phyloP scores from a whole-genome alignment of 2,888 invertebrate species.

The Hydrotaea diabolus region DNA sequence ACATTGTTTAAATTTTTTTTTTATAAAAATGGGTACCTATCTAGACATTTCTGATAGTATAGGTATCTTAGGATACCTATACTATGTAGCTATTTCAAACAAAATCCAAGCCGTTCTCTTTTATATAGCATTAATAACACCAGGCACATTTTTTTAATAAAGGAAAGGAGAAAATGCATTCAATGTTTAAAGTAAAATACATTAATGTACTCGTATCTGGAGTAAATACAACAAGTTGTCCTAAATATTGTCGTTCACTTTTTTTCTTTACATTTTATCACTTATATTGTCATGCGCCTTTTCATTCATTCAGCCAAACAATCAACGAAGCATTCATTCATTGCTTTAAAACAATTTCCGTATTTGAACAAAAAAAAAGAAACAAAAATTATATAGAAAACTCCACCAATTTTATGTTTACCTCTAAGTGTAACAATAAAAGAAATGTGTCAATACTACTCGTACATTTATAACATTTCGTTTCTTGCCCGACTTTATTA shows the following conservation, averaged over 20 bases:
- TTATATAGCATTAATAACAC: no score
- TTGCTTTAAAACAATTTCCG: constrained; percentile 29
- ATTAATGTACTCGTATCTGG: no score
- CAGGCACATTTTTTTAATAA: no score
- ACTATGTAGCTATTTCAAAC: no score
- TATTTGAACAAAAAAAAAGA: constrained; percentile 16
- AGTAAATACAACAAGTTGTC: background rate
- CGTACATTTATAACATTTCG: background rate
- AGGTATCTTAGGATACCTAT: no score
- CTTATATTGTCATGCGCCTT: background rate
- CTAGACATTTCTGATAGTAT: no score
- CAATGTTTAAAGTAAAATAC: no score
- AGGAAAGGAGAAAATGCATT: no score
- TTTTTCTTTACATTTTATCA: background rate
- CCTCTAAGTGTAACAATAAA: constrained; percentile 34
- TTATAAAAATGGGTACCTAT: no score
- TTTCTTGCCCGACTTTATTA: background rate
- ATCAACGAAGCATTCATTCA: background rate
- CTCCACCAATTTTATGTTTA: background rate
- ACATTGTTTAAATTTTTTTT: no score
- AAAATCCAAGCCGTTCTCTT: no score
- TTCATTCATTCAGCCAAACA: background rate
- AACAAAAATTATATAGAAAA: no score
- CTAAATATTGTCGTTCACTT: background rate
- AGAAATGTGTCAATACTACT: constrained; percentile 40